These are phyloP conservation scores for Amphipyra berbera DNA, from an alignment of 2,888 invertebrate genomes.

Conservation along the genomic window DNA sequence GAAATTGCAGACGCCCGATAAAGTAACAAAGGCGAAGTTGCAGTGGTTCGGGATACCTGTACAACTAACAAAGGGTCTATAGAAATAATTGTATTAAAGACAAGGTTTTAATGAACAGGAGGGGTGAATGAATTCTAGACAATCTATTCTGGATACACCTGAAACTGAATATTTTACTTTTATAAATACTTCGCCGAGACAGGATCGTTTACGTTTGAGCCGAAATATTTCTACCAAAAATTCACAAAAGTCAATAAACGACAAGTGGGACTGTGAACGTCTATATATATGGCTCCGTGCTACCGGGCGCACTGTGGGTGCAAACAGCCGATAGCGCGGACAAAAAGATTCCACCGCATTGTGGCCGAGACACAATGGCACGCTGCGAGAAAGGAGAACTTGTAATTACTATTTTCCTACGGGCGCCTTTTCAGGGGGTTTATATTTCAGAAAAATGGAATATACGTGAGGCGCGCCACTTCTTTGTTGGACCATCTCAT, in stretches of 20 bases:
- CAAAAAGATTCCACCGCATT: slow-evolving; percentile 89
- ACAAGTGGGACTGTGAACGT: slow-evolving; percentile 64
- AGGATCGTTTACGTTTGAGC: background rate
- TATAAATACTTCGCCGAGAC: background rate
- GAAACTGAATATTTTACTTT: background rate
- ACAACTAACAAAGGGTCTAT: slow-evolving; percentile 21
- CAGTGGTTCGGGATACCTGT: slow-evolving; percentile 20
- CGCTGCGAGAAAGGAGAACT: slow-evolving; percentile 79
- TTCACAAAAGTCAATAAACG: slow-evolving; percentile 66
- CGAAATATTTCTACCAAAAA: slow-evolving; percentile 51
- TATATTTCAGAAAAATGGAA: slow-evolving; percentile 86
- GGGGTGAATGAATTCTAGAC: background rate
- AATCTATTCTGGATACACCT: background rate
- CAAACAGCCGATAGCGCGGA: slow-evolving; percentile 86
- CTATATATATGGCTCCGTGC: slow-evolving; percentile 74
- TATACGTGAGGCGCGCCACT: slow-evolving; percentile 68
- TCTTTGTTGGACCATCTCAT: slow-evolving; percentile 75
- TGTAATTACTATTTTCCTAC: slow-evolving; percentile 90
- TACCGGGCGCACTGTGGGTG: slow-evolving; percentile 78
- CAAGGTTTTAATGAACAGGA: slow-evolving; percentile 4
- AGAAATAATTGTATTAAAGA: slow-evolving; percentile 16
- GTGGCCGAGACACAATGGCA: slow-evolving; percentile 82
- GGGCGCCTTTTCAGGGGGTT: slow-evolving; percentile 82
- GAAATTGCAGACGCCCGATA: slow-evolving; percentile 22
- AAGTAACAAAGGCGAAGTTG: slow-evolving; percentile 26